Evolutionary conservation across 2,113 vertebrate genomes (phyloP).

Genomic region (Nannobrachium achirus): DNA sequence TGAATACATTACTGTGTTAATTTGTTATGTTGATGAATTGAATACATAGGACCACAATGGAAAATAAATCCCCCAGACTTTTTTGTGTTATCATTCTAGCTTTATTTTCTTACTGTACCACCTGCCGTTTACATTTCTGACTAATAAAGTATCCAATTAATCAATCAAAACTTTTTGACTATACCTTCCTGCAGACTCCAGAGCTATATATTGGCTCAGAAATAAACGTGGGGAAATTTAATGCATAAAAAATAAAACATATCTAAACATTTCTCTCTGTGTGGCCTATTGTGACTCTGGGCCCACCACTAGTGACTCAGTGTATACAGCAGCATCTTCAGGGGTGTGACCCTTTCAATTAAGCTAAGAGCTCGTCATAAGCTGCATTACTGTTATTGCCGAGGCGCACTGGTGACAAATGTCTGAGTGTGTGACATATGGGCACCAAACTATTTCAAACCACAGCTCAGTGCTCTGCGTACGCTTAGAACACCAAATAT

Average conservation of each 20-base stretch:
- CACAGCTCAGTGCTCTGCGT: not conserved
- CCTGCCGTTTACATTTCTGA: too few relatives aligned
- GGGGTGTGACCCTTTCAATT: constrained; percentile 58
- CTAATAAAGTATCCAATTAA: too few relatives aligned
- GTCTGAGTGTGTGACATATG: constrained; percentile 41
- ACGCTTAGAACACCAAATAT: constrained; percentile 6
- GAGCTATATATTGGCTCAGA: not conserved
- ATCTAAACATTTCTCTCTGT: not conserved
- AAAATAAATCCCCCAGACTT: too few relatives aligned
- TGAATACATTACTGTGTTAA: too few relatives aligned
- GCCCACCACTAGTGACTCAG: not conserved
- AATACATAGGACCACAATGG: too few relatives aligned
- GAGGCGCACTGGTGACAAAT: constrained; percentile 61
- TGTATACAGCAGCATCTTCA: constrained; percentile 25
- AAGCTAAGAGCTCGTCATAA: constrained; percentile 69
- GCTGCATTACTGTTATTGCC: constrained; percentile 71
- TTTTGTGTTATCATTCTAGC: too few relatives aligned
- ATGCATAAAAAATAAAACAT: not conserved
- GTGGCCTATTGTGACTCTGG: too few relatives aligned
- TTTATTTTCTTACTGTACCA: too few relatives aligned
- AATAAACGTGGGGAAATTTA: not conserved
- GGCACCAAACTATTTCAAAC: constrained; percentile 12
- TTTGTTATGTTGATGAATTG: too few relatives aligned
- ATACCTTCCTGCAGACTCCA: not conserved
- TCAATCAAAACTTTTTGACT: too few relatives aligned